These are phyloP conservation scores for Genyomyrus donnyi DNA, from an alignment of 2,113 vertebrate species.

Conservation along the genomic window DNA sequence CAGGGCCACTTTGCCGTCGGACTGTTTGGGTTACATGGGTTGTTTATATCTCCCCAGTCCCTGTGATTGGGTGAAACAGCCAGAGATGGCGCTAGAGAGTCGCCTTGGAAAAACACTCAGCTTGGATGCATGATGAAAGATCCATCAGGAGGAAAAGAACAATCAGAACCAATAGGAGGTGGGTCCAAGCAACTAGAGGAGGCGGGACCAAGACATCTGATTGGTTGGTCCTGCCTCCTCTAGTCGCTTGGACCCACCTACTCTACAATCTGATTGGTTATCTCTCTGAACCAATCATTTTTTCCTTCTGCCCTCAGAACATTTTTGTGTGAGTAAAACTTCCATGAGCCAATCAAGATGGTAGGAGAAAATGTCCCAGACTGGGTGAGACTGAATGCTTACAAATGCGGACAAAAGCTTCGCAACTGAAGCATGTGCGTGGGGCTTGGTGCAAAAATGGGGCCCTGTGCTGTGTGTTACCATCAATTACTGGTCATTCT, in stretches of 20 bases:
- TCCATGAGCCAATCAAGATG: not conserved
- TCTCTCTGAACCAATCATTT: too few species aligned
- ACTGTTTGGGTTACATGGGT: not conserved
- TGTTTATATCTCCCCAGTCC: not conserved
- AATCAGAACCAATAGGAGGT: too few species aligned
- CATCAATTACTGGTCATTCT: not conserved
- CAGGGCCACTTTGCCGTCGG: not conserved
- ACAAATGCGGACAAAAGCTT: not conserved
- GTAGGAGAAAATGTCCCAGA: not conserved
- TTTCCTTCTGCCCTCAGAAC: too few species aligned
- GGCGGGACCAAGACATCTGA: too few species aligned
- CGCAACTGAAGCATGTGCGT: not conserved
- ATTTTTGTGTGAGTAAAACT: too few species aligned
- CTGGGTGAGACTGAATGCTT: not conserved
- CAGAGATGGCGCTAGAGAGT: not conserved
- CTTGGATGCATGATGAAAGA: not conserved
- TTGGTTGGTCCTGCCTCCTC: too few species aligned
- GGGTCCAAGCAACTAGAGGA: too few species aligned
- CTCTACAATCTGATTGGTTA: too few species aligned
- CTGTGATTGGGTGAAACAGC: not conserved
- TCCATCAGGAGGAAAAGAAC: not conserved
- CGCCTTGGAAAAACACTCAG: not conserved
- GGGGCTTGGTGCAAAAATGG: not conserved
- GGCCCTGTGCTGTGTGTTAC: not conserved
- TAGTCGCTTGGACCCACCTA: too few species aligned